These are phyloP conservation scores for Zeuzera pyrina DNA, from an alignment of 2,888 invertebrate species.

Conservation along the genomic window DNA sequence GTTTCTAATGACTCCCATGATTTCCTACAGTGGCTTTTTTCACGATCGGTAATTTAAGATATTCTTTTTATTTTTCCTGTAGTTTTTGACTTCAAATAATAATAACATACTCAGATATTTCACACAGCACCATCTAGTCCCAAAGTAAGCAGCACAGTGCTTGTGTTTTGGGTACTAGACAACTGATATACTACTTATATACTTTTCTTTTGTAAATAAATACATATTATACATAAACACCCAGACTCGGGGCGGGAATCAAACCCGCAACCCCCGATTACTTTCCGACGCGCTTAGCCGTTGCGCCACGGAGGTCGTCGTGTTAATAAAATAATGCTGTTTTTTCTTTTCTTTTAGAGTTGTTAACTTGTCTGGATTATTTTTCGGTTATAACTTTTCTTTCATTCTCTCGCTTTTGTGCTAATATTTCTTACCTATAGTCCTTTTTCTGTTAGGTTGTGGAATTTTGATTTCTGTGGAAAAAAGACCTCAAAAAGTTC, in stretches of 20 bases:
- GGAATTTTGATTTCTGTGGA: background rate
- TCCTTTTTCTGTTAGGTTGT: background rate
- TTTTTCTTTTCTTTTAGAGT: background rate
- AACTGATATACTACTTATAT: too few relatives aligned
- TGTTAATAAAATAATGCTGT: too few relatives aligned
- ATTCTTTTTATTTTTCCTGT: constrained; percentile 6
- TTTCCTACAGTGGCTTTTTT: constrained; percentile 5
- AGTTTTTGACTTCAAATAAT: constrained; percentile 6
- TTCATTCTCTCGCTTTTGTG: constrained; percentile 3
- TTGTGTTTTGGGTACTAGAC: too few relatives aligned
- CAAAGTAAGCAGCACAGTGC: too few relatives aligned
- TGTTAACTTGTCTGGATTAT: constrained; percentile 2
- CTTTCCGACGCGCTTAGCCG: too few relatives aligned
- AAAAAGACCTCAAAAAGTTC: constrained; percentile 1
- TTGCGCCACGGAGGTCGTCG: too few relatives aligned
- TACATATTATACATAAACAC: too few relatives aligned
- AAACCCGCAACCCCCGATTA: too few relatives aligned
- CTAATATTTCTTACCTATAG: constrained; percentile 2
- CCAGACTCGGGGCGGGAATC: too few relatives aligned
- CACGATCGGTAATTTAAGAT: constrained; percentile 7
- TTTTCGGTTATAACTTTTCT: constrained; percentile 1
- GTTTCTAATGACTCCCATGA: constrained; percentile 1
- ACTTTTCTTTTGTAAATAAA: too few relatives aligned
- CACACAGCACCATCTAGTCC: too few relatives aligned
- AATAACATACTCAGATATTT: too few relatives aligned